phyloP scores from a whole-genome alignment of 2,888 invertebrate species.

The Anorthoa munda region DNA sequence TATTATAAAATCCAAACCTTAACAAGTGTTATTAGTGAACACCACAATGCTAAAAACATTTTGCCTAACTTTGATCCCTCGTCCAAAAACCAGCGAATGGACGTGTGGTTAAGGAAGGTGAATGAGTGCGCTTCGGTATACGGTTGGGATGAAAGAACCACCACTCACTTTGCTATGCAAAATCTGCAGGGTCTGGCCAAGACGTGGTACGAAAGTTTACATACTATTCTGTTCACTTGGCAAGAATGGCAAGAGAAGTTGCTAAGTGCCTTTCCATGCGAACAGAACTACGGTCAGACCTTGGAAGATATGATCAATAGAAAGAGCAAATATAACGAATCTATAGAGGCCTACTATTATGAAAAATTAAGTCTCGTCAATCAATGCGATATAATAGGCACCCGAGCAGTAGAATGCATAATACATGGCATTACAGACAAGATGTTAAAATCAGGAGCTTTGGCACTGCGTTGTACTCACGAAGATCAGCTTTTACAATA shows the following conservation, averaged over 20 bases:
- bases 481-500: background rate
- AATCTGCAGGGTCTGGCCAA: background rate
- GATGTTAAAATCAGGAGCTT: background rate
- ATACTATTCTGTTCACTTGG: background rate
- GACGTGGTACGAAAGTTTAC: background rate
- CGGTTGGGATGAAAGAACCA: background rate
- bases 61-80: background rate
- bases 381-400: background rate
- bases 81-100: background rate
- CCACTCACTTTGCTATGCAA: background rate
- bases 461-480: background rate
- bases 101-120: background rate
- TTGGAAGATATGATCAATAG: background rate
- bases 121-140: background rate
- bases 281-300: background rate
- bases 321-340: background rate
- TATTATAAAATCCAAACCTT: too few relatives aligned
- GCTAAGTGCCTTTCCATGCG: background rate
- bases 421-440: background rate
- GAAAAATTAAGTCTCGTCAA: background rate
- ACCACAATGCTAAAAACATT: background rate
- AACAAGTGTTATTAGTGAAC: too few relatives aligned
- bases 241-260: background rate
- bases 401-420: background rate
- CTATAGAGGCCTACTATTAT: background rate